These are phyloP conservation scores for Lucilia sericata DNA, from an alignment of 1,140 invertebrate species.

Conservation along the genomic window DNA sequence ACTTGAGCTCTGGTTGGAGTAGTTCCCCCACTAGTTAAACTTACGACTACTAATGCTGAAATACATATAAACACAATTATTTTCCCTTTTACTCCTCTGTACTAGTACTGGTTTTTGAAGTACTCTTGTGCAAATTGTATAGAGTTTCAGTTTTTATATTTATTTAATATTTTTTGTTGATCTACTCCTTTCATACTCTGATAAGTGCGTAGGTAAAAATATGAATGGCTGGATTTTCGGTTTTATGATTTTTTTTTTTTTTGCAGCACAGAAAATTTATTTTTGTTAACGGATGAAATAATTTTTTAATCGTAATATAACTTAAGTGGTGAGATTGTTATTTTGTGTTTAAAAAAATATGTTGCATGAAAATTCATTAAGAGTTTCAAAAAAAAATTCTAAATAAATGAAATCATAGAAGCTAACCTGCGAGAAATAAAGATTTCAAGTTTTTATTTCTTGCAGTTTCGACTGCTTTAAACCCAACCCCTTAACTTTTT, in stretches of 20 bases:
- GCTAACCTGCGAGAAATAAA: no score
- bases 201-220: neutral
- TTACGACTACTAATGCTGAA: neutral
- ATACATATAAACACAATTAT: neutral
- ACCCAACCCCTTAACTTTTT: no score
- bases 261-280: slow-evolving; percentile 44
- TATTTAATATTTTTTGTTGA: neutral
- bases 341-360: neutral
- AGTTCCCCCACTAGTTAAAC: neutral
- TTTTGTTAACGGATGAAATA: slow-evolving; percentile 49
- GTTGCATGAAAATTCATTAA: no score
- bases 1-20: neutral
- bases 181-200: neutral
- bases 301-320: slow-evolving; percentile 49
- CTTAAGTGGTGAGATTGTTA: slow-evolving; percentile 36
- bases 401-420: no score
- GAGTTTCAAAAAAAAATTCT: no score
- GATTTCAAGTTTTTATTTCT: no score
- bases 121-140: neutral
- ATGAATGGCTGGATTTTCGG: slow-evolving; percentile 34
- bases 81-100: neutral
- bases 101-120: neutral
- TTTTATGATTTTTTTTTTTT: slow-evolving; percentile 39
- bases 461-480: no score
- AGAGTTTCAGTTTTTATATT: neutral